Conservation (phyloP, 2,888 invertebrate genomes). For the Polyommatus iphigenia region DNA sequence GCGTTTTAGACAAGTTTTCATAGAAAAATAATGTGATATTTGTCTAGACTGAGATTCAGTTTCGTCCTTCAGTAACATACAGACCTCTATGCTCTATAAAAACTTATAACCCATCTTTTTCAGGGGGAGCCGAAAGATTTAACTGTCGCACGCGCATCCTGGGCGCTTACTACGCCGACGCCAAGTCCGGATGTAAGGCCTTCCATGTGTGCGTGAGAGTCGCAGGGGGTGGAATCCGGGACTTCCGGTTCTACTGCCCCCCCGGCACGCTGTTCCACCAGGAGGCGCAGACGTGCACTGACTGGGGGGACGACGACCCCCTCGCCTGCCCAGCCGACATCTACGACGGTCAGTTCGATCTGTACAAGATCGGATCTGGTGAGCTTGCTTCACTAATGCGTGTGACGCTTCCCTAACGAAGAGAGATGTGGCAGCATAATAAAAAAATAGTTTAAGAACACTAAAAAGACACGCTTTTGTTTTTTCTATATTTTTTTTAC, state of each 20-base stretch:
- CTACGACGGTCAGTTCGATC: conserved; percentile 92
- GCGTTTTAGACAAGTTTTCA: too few species aligned
- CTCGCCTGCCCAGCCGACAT: conserved; percentile 92
- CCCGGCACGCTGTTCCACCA: conserved; percentile 95
- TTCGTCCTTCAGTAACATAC: too few species aligned
- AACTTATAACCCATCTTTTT: not conserved
- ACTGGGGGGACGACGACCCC: conserved; percentile 88
- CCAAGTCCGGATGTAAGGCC: conserved; percentile 92
- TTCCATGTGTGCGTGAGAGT: conserved; percentile 94
- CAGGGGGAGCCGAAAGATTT: conserved; percentile 82
- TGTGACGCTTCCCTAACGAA: conserved; percentile 36
- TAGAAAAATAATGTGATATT: too few species aligned
- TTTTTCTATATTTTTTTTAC: too few species aligned
- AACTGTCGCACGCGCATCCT: conserved; percentile 91
- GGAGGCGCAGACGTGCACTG: conserved; percentile 94
- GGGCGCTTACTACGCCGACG: conserved; percentile 93
- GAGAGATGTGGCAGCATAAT: not conserved
- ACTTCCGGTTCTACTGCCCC: conserved; percentile 93
- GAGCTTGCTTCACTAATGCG: conserved; percentile 74
- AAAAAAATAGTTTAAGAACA: not conserved
- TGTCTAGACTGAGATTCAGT: too few species aligned
- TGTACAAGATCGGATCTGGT: conserved; percentile 90
- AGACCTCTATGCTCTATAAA: not conserved
- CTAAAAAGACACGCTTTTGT: too few species aligned
- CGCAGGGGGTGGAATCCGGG: conserved; percentile 88